Percentiles rank a stretch among this genome's conserved stretches.
Evolutionary conservation across 2,797 vertebrate species (phyloP).

Genomic region (Esox lucius): DNA sequence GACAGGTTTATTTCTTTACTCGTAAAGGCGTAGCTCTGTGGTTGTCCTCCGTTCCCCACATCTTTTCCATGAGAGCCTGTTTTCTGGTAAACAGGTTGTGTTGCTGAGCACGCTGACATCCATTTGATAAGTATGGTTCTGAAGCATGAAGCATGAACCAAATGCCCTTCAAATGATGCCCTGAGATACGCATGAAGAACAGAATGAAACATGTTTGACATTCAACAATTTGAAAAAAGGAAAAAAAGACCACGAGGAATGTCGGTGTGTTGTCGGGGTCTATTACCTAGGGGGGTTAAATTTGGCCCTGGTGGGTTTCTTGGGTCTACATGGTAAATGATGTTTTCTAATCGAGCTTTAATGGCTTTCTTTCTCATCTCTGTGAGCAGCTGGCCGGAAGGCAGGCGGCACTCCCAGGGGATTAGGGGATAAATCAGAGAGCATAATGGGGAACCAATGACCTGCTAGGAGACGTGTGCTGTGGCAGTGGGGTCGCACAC

Average conservation of each 20-base stretch:
- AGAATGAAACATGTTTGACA: neutral
- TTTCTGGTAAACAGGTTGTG: no score
- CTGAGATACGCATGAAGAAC: neutral
- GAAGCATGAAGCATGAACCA: neutral
- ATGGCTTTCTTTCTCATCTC: slow-evolving; percentile 22
- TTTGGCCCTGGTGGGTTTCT: neutral
- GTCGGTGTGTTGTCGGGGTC: neutral
- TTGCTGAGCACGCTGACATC: neutral
- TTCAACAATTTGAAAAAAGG: neutral
- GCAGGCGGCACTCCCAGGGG: slow-evolving; percentile 27
- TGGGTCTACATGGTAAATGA: slow-evolving; percentile 10
- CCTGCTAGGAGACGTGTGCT: slow-evolving; percentile 13
- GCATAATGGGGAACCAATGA: slow-evolving; percentile 33
- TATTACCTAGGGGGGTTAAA: neutral
- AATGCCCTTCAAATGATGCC: neutral
- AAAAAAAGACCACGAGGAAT: neutral
- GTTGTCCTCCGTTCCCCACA: neutral
- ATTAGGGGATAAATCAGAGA: slow-evolving; percentile 52
- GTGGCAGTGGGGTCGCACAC: neutral
- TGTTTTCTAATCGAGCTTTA: slow-evolving; percentile 20
- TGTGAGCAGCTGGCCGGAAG: slow-evolving; percentile 42
- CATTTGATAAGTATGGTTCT: neutral
- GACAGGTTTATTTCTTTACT: neutral
- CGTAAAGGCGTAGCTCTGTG: neutral
- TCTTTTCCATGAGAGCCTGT: neutral